Conservation (phyloP, 2,888 invertebrate genomes). For the Hemaris fuciformis region DNA sequence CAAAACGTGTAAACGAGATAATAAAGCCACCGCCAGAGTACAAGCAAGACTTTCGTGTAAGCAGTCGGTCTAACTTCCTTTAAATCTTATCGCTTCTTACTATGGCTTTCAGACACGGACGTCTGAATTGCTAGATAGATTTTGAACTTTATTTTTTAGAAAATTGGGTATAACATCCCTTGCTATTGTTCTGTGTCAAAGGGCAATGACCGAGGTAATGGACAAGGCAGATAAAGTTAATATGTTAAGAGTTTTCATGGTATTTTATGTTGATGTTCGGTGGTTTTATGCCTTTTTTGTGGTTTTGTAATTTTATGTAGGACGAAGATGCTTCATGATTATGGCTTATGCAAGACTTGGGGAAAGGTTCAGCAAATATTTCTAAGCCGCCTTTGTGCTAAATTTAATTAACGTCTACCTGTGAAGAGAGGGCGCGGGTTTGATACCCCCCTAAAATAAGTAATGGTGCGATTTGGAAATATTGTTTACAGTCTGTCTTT, state of each 20-base stretch:
- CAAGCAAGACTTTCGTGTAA: not conserved
- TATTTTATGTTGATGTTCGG: not conserved
- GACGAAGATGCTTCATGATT: not conserved
- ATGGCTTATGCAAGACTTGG: not conserved
- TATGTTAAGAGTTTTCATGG: constrained; percentile 5
- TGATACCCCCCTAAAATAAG: too few species aligned
- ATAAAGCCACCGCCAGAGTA: not conserved
- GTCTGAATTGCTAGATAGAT: too few species aligned
- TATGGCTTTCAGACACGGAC: constrained; percentile 1
- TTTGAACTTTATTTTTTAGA: not conserved
- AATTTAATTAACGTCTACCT: too few species aligned
- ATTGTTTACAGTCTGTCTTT: too few species aligned
- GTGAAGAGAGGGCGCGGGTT: too few species aligned
- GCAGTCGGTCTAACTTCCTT: constrained; percentile 2
- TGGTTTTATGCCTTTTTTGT: not conserved
- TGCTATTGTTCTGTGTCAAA: not conserved
- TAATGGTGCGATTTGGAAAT: too few species aligned
- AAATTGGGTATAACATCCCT: not conserved
- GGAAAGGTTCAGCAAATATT: not conserved
- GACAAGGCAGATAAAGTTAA: constrained; percentile 3
- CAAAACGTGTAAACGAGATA: not conserved
- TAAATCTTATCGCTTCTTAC: constrained; percentile 1
- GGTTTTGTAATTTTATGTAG: not conserved
- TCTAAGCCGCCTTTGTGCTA: not conserved
- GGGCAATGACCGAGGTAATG: not conserved